Conservation (phyloP, 2,888 invertebrate genomes). For the Amorpha juglandis region DNA sequence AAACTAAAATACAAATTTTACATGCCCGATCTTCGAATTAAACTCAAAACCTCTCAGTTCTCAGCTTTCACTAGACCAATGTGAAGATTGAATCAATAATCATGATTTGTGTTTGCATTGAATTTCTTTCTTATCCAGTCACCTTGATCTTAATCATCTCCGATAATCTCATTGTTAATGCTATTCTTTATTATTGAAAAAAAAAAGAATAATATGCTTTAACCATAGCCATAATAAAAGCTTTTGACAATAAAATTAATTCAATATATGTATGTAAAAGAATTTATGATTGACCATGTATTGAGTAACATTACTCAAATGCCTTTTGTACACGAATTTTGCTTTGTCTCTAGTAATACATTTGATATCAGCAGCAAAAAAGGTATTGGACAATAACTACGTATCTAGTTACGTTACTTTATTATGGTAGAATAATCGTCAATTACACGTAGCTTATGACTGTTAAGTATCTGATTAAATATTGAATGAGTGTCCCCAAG, state of each 20-base stretch:
- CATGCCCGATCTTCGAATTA: too few relatives aligned
- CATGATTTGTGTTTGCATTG: background rate
- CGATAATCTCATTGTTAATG: background rate
- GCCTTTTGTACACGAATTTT: background rate
- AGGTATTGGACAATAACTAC: background rate
- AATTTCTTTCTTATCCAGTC: background rate
- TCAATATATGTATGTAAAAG: background rate
- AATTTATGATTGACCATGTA: background rate
- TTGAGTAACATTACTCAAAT: background rate
- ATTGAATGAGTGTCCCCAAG: background rate
- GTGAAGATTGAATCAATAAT: background rate
- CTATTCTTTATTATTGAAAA: background rate
- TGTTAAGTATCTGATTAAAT: background rate
- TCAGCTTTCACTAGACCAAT: too few relatives aligned
- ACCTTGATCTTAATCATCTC: background rate
- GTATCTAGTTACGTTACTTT: background rate
- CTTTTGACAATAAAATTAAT: background rate
- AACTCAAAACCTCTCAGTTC: too few relatives aligned
- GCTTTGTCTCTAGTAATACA: slow-evolving; percentile 4
- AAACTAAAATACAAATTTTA: too few relatives aligned
- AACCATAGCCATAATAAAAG: background rate
- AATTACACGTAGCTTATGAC: background rate
- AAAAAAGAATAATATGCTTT: background rate
- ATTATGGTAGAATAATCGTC: background rate
- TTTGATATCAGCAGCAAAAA: background rate